Evolutionary conservation across 2,797 vertebrate species (phyloP).

Genomic region (Novumbra hubbsi): DNA sequence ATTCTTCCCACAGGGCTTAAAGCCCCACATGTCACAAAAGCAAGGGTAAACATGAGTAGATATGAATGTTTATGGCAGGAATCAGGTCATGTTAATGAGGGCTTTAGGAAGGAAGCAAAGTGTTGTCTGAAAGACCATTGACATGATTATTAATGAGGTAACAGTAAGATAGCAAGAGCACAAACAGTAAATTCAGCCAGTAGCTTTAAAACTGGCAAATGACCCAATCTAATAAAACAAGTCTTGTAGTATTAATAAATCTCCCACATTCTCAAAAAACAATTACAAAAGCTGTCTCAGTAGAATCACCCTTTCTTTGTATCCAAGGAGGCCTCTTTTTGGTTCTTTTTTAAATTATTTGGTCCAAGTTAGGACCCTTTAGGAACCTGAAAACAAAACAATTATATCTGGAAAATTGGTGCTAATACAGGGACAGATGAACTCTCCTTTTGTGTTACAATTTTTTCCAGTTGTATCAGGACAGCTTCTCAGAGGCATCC

Average conservation of each 20-base stretch:
- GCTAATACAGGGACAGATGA: too few relatives aligned
- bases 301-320: too few relatives aligned
- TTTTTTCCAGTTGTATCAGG: not conserved
- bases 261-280: too few relatives aligned
- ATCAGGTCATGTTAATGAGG: slow-evolving; percentile 4
- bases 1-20: slow-evolving; percentile 21
- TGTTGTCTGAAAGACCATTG: not conserved
- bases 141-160: not conserved
- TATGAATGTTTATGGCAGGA: slow-evolving; percentile 4
- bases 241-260: too few relatives aligned
- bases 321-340: too few relatives aligned
- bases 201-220: not conserved
- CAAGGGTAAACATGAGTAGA: slow-evolving; percentile 6
- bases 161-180: not conserved
- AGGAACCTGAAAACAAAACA: too few relatives aligned
- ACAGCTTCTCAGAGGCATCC: not conserved
- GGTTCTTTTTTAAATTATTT: too few relatives aligned
- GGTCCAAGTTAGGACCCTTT: too few relatives aligned
- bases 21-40: not conserved
- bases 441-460: too few relatives aligned
- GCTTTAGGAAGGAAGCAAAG: not conserved
- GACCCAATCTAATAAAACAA: not conserved
- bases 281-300: too few relatives aligned
- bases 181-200: not conserved
- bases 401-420: too few relatives aligned